These are phyloP conservation scores for Pedetes capensis DNA, from an alignment of 2,113 vertebrate species.

Conservation along the genomic window DNA sequence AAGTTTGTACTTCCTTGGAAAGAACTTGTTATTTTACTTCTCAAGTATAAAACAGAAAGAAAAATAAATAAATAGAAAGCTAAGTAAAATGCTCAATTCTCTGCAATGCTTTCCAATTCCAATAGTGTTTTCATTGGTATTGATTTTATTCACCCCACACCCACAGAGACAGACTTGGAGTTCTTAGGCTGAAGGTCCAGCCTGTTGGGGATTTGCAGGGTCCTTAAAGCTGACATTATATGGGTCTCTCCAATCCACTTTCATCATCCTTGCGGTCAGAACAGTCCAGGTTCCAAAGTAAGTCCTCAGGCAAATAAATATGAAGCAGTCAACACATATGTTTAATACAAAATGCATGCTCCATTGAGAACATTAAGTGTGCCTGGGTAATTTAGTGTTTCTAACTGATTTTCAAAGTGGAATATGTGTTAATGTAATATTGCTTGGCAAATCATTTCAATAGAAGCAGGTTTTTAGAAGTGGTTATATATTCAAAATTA, in stretches of 20 bases:
- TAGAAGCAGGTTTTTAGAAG: conserved; percentile 69
- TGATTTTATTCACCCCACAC: conserved; percentile 1
- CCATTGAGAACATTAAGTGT: background rate
- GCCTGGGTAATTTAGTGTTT: conserved; percentile 68
- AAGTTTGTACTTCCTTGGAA: conserved; percentile 66
- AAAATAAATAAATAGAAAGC: background rate
- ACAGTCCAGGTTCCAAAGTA: conserved; percentile 6
- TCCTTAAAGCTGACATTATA: background rate
- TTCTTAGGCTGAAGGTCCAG: background rate
- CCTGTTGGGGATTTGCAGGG: background rate
- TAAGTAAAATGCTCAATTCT: conserved; percentile 32
- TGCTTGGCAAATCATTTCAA: conserved; percentile 73
- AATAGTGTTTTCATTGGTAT: conserved; percentile 34
- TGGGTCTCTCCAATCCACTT: background rate
- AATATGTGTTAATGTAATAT: conserved; percentile 73
- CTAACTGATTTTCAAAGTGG: conserved; percentile 72
- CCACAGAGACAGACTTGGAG: background rate
- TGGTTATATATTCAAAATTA: conserved; percentile 79
- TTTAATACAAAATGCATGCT: conserved; percentile 37
- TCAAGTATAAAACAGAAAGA: conserved; percentile 47
- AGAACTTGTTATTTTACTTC: conserved; percentile 62
- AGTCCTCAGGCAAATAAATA: background rate
- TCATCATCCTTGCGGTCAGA: background rate
- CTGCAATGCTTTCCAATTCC: conserved; percentile 8
- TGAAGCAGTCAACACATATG: background rate